Base-by-base conservation (phyloP, 1,140 invertebrate species). In the Lepidostoma basale region DNA sequence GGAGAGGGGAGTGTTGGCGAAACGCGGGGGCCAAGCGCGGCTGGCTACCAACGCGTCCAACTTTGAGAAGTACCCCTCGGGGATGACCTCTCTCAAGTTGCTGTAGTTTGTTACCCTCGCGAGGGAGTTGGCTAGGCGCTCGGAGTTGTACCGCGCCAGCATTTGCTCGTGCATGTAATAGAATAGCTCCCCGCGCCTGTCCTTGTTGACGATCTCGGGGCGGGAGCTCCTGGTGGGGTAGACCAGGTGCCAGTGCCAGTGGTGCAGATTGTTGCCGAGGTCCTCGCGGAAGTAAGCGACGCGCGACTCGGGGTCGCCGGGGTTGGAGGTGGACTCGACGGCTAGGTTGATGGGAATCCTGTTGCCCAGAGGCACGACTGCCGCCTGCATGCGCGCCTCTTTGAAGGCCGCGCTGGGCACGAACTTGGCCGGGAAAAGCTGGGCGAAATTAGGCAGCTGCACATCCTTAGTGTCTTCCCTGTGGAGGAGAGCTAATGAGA, bases 91-190 rank as follows among this genome's bases (percentile, higher is more conserved):
- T 33, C 12, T 33, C 12, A 33, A 33, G 12, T 33, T 12, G n/a
- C n/a, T n/a, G 30, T 33, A 33, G 12, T 12, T 12, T 12, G 5
- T 5, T 6, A 33, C 30, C 8, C 5, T 5, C 8, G 8, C 16
- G 4, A 18, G 14, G 14, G 6, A 9, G 14, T 44, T 44, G 9
- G 9, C 5, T 18, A 12, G 5, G 4, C 42, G 8, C 42, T 44
- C 42, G 8, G 16, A 4, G 5, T 18, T 12, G 14, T 77, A 83
- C 81, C 83, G 75, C 0, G 83, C 84, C 60, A 88, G 77, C 5
- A 90, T 85, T 75, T 89, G 88, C 69, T 89, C 86, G 75, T 91
- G 89, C 88, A 89, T 89, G 75, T 89, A 90, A 74, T 86, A 90
- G 76, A 90, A 90, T 0, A 91, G 80, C 76, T 91, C 89, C n/a